phyloP scores from a whole-genome alignment of 2,797 vertebrate genomes.

The Gymnodraco acuticeps region DNA sequence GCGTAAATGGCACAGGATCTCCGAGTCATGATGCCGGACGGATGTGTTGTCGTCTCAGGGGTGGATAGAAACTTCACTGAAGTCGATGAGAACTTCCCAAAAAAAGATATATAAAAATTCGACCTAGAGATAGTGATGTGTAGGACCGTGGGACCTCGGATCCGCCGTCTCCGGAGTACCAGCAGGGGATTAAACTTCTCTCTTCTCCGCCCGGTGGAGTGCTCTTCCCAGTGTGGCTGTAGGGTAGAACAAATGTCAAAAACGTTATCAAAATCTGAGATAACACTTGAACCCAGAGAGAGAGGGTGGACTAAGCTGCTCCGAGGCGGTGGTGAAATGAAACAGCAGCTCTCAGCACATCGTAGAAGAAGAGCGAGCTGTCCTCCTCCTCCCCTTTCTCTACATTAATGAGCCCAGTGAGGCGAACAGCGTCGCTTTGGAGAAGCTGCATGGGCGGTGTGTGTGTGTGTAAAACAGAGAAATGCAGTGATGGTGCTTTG shows the following conservation, averaged over 20 bases:
- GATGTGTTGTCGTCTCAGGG: conserved; percentile 4
- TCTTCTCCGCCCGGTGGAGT: conserved; percentile 25
- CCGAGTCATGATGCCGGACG: conserved; percentile 79
- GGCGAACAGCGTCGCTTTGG: conserved; percentile 61
- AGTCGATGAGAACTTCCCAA: conserved; percentile 50
- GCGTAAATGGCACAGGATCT: conserved; percentile 88
- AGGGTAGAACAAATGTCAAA: not conserved
- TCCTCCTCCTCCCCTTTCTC: conserved; percentile 66
- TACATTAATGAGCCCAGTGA: conserved; percentile 69
- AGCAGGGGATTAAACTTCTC: conserved; percentile 56
- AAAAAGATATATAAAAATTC: not conserved
- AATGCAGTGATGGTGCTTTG: conserved; percentile 13
- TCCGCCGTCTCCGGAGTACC: conserved; percentile 41
- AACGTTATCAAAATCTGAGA: conserved; percentile 13
- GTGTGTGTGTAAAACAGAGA: conserved; percentile 54
- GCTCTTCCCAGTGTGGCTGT: conserved; percentile 29
- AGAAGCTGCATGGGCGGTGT: conserved; percentile 67
- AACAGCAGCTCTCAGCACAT: conserved; percentile 56
- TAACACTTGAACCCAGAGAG: not conserved
- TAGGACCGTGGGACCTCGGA: not conserved
- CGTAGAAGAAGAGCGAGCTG: conserved; percentile 44
- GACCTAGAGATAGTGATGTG: not conserved
- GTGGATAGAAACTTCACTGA: conserved; percentile 54
- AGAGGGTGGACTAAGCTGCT: conserved; percentile 42
- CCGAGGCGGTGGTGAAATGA: conserved; percentile 62